These are phyloP conservation scores for Caenorhabditis doughertyi DNA, from an alignment of 2,888 invertebrate species.

Conservation along the genomic window DNA sequence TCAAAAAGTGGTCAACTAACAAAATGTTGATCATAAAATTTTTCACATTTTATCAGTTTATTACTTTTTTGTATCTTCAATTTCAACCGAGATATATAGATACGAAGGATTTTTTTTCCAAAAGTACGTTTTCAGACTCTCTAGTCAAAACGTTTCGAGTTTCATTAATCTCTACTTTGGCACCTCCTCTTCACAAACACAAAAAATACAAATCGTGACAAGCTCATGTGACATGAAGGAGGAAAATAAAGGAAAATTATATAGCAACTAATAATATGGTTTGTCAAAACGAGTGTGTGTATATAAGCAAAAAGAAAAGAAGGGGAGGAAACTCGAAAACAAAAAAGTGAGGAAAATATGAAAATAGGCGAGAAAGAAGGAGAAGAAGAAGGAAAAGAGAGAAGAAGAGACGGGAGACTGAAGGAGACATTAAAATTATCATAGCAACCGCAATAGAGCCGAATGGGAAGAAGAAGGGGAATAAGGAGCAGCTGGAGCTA, in stretches of 20 bases:
- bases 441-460: conserved; percentile 17
- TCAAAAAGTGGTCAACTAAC: too few species aligned
- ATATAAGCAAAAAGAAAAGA: not conserved
- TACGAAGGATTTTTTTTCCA: too few species aligned
- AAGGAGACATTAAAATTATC: conserved; percentile 36
- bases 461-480: not conserved
- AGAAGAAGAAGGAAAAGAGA: not conserved
- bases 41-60: too few species aligned
- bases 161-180: too few species aligned
- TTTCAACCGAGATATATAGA: too few species aligned
- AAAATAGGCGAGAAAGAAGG: not conserved
- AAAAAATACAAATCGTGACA: not conserved
- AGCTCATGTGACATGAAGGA: not conserved
- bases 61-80: too few species aligned
- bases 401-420: conserved; percentile 10
- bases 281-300: too few species aligned
- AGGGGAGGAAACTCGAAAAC: conserved; percentile 6
- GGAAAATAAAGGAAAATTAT: not conserved
- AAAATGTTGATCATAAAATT: too few species aligned
- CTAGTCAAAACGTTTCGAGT: too few species aligned
- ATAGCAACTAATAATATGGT: conserved; percentile 7
- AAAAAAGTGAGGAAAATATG: not conserved
- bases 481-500: not conserved
- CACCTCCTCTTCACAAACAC: too few species aligned
- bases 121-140: too few species aligned